phyloP scores from a whole-genome alignment of 2,888 invertebrate species.

The Brachylomia viminalis region DNA sequence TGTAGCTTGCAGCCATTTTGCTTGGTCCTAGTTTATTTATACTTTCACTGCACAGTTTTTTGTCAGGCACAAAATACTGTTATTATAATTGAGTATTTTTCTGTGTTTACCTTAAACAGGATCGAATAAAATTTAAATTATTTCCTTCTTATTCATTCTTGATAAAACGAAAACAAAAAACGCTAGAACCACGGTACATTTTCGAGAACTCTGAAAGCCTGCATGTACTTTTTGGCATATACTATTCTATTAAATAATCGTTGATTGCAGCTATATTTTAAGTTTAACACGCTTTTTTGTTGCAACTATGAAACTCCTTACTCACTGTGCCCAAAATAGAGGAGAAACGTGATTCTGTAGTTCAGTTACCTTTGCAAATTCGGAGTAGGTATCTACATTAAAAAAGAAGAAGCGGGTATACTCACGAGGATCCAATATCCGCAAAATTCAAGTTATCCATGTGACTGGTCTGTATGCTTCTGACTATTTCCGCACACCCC shows the following conservation, averaged over 20 bases:
- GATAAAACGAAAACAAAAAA: neutral
- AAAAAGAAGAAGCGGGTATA: neutral
- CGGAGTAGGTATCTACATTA: neutral
- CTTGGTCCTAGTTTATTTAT: neutral
- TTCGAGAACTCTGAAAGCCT: neutral
- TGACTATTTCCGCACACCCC: slow-evolving; percentile 83
- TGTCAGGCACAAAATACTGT: neutral
- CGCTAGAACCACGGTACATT: neutral
- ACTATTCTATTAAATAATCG: neutral
- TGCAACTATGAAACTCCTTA: neutral
- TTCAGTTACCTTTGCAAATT: neutral
- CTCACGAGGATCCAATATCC: slow-evolving; percentile 90
- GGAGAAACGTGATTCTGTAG: neutral
- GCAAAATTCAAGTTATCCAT: slow-evolving; percentile 84
- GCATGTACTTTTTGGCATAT: neutral
- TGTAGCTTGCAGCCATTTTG: neutral
- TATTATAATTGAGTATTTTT: neutral
- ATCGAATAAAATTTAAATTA: no score
- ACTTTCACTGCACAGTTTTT: no score
- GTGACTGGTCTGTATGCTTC: slow-evolving; percentile 88
- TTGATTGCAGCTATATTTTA: neutral
- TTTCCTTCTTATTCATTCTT: neutral
- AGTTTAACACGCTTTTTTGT: neutral
- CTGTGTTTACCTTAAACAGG: neutral
- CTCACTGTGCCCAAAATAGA: neutral